These are phyloP conservation scores for Varroa destructor DNA, from an alignment of 1,140 invertebrate genomes.

Conservation along the genomic window DNA sequence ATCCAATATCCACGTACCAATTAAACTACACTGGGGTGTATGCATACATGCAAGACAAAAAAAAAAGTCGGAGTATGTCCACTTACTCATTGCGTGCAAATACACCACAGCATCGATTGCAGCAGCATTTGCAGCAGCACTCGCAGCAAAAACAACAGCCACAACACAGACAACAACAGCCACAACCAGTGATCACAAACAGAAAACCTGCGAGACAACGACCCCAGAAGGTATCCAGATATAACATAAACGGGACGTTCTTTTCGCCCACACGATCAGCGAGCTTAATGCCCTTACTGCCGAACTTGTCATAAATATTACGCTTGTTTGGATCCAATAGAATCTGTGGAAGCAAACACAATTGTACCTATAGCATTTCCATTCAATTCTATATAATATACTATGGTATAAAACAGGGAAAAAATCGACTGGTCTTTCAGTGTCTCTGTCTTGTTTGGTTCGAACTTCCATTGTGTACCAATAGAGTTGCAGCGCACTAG, in stretches of 20 bases:
- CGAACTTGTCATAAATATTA: conserved; percentile 2
- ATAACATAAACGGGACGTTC: not conserved
- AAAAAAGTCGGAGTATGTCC: too few species aligned
- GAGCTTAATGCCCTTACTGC: not conserved
- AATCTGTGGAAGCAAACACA: not conserved
- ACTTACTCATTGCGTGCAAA: not conserved
- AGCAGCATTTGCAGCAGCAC: conserved; percentile 1
- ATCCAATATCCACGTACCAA: too few species aligned
- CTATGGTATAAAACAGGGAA: too few species aligned
- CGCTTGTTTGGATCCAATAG: not conserved
- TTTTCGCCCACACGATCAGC: not conserved
- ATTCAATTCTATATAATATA: too few species aligned
- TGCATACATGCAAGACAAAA: too few species aligned
- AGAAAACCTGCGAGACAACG: not conserved
- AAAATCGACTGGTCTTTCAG: too few species aligned
- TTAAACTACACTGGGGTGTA: too few species aligned
- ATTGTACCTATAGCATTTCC: too few species aligned
- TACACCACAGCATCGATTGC: conserved; percentile 5
- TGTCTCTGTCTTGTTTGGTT: too few species aligned
- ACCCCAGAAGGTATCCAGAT: not conserved
- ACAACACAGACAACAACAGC: conserved; percentile 10
- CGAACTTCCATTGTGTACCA: too few species aligned
- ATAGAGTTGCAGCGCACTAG: too few species aligned
- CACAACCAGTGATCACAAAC: conserved; percentile 2
- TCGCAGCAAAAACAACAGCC: not conserved